Percentiles rank a stretch among this genome's conserved stretches.
These are phyloP conservation scores for Pseudorhiza aurosa DNA, from an alignment of 30 jellyfish, hydroid and myxozoan genomes.

Conservation along the genomic window DNA sequence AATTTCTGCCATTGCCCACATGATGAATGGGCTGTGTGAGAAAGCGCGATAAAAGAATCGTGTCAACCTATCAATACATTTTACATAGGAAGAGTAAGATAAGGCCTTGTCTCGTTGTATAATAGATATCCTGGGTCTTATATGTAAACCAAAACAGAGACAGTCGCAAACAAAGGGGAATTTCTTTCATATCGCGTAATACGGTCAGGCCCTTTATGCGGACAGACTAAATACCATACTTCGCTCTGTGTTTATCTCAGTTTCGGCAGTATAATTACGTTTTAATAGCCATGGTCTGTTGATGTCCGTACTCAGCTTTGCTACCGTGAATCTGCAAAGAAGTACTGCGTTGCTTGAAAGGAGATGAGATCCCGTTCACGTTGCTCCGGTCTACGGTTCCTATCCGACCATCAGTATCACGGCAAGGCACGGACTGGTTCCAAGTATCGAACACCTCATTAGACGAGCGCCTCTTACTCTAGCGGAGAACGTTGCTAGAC, in stretches of 20 bases:
- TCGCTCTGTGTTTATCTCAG: background rate
- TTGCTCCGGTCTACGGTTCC: too few relatives aligned
- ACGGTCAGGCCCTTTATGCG: slow-evolving; percentile 1
- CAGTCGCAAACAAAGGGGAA: slow-evolving; percentile 3
- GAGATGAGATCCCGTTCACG: too few relatives aligned
- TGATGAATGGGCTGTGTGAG: background rate
- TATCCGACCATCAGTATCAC: too few relatives aligned
- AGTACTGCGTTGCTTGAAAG: too few relatives aligned
- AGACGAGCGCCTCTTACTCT: too few relatives aligned
- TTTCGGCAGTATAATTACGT: too few relatives aligned
- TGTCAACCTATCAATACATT: background rate
- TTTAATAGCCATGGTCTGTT: too few relatives aligned
- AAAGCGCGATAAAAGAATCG: background rate
- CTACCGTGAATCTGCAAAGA: too few relatives aligned
- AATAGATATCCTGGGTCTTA: slow-evolving; percentile 44
- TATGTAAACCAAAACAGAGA: slow-evolving; percentile 46
- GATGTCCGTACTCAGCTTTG: too few relatives aligned
- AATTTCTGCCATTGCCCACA: background rate
- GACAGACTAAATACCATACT: background rate
- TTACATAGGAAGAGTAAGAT: background rate
- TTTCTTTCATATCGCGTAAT: background rate
- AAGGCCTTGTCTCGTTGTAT: background rate
- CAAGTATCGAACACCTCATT: too few relatives aligned
- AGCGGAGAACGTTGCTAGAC: too few relatives aligned
- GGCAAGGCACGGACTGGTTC: too few relatives aligned